A percentile compares a stretch with the other conserved stretches of the same genome.
Conservation (phyloP, 1,140 invertebrate genomes). For the Sipha flava region DNA sequence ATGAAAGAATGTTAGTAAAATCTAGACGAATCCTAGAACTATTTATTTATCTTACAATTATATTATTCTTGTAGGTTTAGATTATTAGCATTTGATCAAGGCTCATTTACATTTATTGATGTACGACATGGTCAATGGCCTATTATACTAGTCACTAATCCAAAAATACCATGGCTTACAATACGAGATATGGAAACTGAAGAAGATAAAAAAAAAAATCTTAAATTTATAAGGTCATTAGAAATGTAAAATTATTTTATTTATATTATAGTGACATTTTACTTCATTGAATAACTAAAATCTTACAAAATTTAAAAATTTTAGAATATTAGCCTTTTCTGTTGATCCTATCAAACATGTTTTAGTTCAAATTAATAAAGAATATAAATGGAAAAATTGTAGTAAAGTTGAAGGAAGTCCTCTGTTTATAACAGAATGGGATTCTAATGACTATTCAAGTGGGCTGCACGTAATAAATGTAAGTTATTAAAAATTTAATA, state of each 20-base stretch:
- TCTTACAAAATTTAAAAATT: conserved; percentile 35
- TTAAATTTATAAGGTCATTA: conserved; percentile 9
- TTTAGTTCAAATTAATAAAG: conserved; percentile 54
- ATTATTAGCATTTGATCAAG: conserved; percentile 76
- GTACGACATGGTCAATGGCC: conserved; percentile 69
- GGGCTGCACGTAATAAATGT: conserved; percentile 66
- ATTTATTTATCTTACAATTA: background rate
- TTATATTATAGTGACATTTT: background rate
- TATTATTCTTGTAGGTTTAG: conserved; percentile 57
- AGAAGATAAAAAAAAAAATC: background rate
- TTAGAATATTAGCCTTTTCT: conserved; percentile 66
- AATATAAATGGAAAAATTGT: conserved; percentile 54
- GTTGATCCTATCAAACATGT: conserved; percentile 54
- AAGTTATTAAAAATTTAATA: conserved; percentile 13
- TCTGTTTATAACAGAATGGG: conserved; percentile 65
- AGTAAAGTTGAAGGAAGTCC: conserved; percentile 52
- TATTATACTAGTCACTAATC: conserved; percentile 76
- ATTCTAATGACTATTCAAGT: conserved; percentile 52
- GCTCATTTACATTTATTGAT: conserved; percentile 81
- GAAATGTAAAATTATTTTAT: background rate
- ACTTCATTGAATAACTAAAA: no score
- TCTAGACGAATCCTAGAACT: background rate
- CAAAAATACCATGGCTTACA: conserved; percentile 51
- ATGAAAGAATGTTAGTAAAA: conserved; percentile 65
- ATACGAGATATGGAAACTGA: background rate